These are phyloP conservation scores for Dorcus hopei DNA, from an alignment of 2,888 invertebrate species.

Conservation along the genomic window DNA sequence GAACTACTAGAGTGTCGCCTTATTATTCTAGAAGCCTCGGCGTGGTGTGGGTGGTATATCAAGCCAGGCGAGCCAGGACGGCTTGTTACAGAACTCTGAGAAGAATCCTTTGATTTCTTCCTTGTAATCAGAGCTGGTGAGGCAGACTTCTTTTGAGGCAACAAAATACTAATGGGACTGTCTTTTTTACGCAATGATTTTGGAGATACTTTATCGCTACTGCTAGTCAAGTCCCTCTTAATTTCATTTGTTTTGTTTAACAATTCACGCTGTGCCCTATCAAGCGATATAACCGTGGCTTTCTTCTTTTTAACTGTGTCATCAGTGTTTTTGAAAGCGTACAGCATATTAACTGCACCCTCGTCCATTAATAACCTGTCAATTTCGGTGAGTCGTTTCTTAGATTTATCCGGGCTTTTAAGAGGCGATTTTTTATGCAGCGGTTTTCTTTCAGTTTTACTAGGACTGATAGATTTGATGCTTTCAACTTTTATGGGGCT, in stretches of 20 bases:
- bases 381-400: conserved; percentile 60
- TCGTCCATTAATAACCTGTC: conserved; percentile 79
- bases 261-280: conserved; percentile 41
- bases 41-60: conserved; percentile 53
- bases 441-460: not conserved
- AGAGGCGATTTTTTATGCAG: not conserved
- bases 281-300: conserved; percentile 37
- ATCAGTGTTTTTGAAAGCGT: conserved; percentile 65
- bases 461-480: not conserved
- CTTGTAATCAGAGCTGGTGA: conserved; percentile 29
- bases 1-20: conserved; percentile 81
- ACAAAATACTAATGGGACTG: conserved; percentile 34
- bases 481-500: not conserved
- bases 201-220: conserved; percentile 39
- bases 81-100: conserved; percentile 42
- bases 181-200: conserved; percentile 51
- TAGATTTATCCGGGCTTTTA: conserved; percentile 9
- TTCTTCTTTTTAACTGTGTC: conserved; percentile 35
- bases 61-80: conserved; percentile 60
- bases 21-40: conserved; percentile 78
- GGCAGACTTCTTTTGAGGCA: conserved; percentile 15
- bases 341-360: conserved; percentile 82
- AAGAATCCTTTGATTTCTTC: conserved; percentile 48
- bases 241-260: conserved; percentile 43
- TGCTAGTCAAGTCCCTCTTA: conserved; percentile 42